Conservation (phyloP, 2,113 vertebrate genomes). For the Chlorocebus sabaeus region DNA sequence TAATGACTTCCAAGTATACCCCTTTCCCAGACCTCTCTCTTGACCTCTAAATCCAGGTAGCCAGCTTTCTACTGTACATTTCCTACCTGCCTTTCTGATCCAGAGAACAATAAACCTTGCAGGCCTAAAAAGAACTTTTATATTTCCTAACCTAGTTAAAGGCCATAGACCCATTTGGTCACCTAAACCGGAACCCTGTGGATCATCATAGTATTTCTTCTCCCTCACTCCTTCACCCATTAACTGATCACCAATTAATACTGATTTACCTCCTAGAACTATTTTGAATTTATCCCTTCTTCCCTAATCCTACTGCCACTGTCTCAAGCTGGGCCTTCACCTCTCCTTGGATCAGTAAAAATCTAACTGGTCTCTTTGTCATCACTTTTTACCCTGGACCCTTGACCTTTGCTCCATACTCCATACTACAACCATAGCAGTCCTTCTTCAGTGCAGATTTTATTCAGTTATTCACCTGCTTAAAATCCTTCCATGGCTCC, state of each 20-base stretch:
- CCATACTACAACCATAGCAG: neutral
- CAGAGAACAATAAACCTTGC: neutral
- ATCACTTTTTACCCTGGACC: neutral
- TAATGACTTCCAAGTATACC: neutral
- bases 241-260: neutral
- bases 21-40: conserved; percentile 10
- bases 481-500: neutral
- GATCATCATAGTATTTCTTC: neutral
- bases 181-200: conserved; percentile 27
- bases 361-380: neutral
- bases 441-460: neutral
- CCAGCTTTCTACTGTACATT: neutral
- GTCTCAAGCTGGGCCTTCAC: neutral
- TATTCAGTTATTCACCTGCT: neutral
- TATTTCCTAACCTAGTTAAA: conserved; percentile 32
- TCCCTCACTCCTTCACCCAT: neutral
- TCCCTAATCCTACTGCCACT: neutral
- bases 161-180: neutral
- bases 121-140: neutral
- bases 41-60: neutral
- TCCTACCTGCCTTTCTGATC: neutral
- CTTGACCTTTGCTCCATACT: neutral
- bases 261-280: neutral
- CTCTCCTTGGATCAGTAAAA: neutral
- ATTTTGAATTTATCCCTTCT: conserved; percentile 20